phyloP scores from a whole-genome alignment of 2,888 invertebrate genomes.

The Metacarcinus magister region DNA sequence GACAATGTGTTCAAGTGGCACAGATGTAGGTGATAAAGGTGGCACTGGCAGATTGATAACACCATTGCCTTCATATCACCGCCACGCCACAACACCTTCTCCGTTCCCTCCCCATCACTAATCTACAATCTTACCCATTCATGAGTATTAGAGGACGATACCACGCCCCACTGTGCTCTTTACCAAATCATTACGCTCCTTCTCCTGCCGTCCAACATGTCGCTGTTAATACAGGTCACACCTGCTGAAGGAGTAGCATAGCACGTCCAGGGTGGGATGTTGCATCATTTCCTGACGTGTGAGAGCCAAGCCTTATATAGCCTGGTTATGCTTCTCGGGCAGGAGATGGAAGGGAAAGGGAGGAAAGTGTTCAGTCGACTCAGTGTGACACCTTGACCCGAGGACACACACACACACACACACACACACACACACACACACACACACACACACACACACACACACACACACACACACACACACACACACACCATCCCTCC shows the following conservation, averaged over 20 bases:
- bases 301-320: conserved; percentile 4
- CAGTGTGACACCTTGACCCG: not conserved
- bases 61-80: not conserved
- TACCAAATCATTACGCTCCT: not conserved
- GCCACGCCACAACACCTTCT: not conserved
- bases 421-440: conserved; percentile 61
- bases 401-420: not conserved
- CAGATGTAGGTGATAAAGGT: not conserved
- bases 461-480: conserved; percentile 58
- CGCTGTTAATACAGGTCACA: not conserved
- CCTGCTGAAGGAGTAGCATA: not conserved
- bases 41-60: not conserved
- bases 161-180: not conserved
- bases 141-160: not conserved
- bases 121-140: not conserved
- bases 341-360: not conserved
- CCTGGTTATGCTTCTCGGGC: not conserved
- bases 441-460: conserved; percentile 57
- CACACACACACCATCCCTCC: conserved; percentile 38
- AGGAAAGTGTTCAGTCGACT: conserved; percentile 3
- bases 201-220: not conserved
- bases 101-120: not conserved
- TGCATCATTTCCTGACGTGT: conserved; percentile 18
- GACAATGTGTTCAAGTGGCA: not conserved
- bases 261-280: not conserved